Base-by-base conservation (phyloP, 2,113 vertebrate species). In the Deroptyus accipitrinus region DNA sequence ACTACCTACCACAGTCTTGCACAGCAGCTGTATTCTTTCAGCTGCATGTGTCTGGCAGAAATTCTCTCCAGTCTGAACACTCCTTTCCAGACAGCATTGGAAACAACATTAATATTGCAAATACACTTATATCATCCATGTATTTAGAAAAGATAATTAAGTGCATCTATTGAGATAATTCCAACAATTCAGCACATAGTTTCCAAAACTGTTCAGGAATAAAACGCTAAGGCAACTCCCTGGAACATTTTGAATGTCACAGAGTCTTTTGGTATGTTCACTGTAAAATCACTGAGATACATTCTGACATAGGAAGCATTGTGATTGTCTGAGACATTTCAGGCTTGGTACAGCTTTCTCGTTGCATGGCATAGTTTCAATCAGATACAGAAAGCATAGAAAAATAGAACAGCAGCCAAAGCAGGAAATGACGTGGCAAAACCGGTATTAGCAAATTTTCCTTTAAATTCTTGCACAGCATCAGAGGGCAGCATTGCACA, bases 401-500 rank as follows among this genome's bases (percentile, higher is more conserved):
- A 66, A 74, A 25, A 30, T 49, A 81, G 55, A 92, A 28, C 33
- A 3, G 10, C 61, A 86, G 87, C 66, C 62, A 57, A 68, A 91
- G 24, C 57, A 89, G 55, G 52, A 57, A 68, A 79, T 82, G 69
- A 94, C 12, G 12, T 88, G 66, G 77, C 89, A 92, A 73, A 73
- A 51, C 14, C 28, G 27, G 25, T 1, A 7, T 12, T 22, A 31
- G 28, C n/a, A 87, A 73, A 59, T 73, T 15, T 55, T 63, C 57
- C 82, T 10, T 57, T 16, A 20, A 85, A 83, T 33, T 51, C 16
- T 7, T n/a, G 23, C 55, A 55, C 33, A 78, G 66, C 94, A 93
- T 86, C 68, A 96, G 95, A 90, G 93, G 95, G 95, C 94, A 95
- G 92, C 59, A 57, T 96, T 96, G 88, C 66, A 96, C 10, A 92